phyloP scores from a whole-genome alignment of 2,113 vertebrate genomes.

The Perca flavescens region DNA sequence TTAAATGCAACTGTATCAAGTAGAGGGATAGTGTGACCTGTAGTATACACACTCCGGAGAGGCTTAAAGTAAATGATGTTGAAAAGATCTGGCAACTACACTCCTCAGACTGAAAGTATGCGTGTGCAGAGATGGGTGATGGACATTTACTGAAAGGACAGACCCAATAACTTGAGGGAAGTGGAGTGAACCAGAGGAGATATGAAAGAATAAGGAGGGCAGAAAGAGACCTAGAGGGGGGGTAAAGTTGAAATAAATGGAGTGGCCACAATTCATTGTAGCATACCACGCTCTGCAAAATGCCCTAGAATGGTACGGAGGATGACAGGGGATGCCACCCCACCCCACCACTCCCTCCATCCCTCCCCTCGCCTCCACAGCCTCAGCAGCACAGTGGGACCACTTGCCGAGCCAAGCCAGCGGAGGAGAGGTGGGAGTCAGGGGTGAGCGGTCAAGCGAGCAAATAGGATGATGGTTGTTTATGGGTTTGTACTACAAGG shows the following conservation, averaged over 20 bases:
- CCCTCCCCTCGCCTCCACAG: neutral
- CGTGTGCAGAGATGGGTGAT: conserved; percentile 9
- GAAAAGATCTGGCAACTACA: conserved; percentile 59
- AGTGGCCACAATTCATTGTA: conserved; percentile 54
- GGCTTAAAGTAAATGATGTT: conserved; percentile 51
- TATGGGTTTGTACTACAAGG: conserved; percentile 41
- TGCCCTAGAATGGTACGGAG: conserved; percentile 54
- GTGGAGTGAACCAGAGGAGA: conserved; percentile 58
- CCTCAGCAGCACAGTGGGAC: neutral
- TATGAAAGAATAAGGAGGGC: conserved; percentile 43
- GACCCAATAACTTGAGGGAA: conserved; percentile 39
- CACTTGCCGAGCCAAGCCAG: neutral
- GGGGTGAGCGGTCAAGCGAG: conserved; percentile 26
- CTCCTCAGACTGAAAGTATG: conserved; percentile 32
- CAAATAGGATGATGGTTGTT: conserved; percentile 61
- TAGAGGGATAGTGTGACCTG: conserved; percentile 15
- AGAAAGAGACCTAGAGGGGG: conserved; percentile 3
- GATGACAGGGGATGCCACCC: conserved; percentile 3
- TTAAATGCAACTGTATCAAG: conserved; percentile 52
- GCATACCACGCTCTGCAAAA: conserved; percentile 38
- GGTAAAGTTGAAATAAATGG: conserved; percentile 47
- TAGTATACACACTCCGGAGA: conserved; percentile 25
- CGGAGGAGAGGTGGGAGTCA: conserved; percentile 17
- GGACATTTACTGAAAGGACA: neutral
- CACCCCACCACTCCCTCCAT: neutral